Evolutionary conservation across 2,888 invertebrate genomes (phyloP).

Genomic region (Lissocephala sabroskyi): DNA sequence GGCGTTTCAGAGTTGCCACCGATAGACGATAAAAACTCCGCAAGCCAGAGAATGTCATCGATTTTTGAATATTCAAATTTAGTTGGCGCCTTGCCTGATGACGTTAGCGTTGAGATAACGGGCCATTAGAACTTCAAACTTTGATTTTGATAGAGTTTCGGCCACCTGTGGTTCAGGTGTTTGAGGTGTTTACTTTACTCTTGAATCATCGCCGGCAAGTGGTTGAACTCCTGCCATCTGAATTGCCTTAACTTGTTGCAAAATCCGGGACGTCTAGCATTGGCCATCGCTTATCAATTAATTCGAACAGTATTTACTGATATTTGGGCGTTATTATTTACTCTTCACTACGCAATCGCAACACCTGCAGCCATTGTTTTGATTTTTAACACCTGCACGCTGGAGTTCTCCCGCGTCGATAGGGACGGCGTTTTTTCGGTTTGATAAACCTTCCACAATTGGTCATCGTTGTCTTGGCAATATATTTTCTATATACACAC

Average conservation of each 20-base stretch:
- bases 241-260: not conserved
- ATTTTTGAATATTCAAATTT: too few relatives aligned
- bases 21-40: too few relatives aligned
- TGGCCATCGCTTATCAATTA: slow-evolving; percentile 30
- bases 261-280: slow-evolving; percentile 9
- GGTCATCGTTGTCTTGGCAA: slow-evolving; percentile 27
- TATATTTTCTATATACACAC: not conserved
- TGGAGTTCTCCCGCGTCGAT: slow-evolving; percentile 20
- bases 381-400: slow-evolving; percentile 39
- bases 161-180: too few relatives aligned
- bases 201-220: not conserved
- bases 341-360: slow-evolving; percentile 13
- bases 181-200: slow-evolving; percentile 9
- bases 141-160: not conserved
- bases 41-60: too few relatives aligned
- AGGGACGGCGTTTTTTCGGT: slow-evolving; percentile 25
- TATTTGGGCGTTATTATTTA: slow-evolving; percentile 15
- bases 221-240: not conserved
- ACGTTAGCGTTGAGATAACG: too few relatives aligned
- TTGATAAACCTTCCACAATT: slow-evolving; percentile 36
- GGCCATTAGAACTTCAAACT: too few relatives aligned
- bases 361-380: slow-evolving; percentile 31
- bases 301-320: slow-evolving; percentile 42
- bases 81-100: too few relatives aligned
- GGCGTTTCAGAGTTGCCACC: too few relatives aligned